phyloP scores from a whole-genome alignment of 2,113 vertebrate genomes.

The Limanda limanda region DNA sequence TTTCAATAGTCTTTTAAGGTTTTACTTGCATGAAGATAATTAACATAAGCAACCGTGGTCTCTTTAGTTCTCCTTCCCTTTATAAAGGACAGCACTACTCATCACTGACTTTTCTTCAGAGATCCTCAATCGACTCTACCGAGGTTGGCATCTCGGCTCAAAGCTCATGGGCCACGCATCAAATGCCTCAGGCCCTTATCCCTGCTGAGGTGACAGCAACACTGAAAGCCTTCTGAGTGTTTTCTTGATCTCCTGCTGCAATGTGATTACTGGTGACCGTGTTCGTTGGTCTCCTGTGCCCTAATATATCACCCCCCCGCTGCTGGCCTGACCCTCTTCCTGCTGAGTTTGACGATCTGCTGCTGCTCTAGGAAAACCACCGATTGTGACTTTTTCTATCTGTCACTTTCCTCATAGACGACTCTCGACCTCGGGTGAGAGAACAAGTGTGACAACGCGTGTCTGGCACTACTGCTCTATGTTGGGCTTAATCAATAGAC shows the following conservation, averaged over 20 bases:
- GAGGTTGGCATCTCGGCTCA: not conserved
- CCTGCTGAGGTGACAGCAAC: conserved; percentile 3
- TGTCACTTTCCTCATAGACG: not conserved
- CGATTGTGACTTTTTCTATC: conserved; percentile 7
- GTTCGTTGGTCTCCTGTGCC: not conserved
- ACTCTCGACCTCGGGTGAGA: not conserved
- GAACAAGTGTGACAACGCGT: not conserved
- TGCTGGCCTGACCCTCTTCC: not conserved
- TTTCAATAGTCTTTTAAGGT: not conserved
- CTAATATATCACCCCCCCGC: conserved; percentile 12
- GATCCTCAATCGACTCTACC: not conserved
- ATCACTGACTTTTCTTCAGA: not conserved
- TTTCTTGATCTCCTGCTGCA: conserved; percentile 21
- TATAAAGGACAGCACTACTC: not conserved
- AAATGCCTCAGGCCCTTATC: conserved; percentile 1
- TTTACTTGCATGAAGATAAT: not conserved
- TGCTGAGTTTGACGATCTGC: conserved; percentile 20
- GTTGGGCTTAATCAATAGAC: not conserved
- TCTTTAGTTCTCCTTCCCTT: not conserved
- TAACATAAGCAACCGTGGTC: not conserved
- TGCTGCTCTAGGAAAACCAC: not conserved
- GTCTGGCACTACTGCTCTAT: not conserved
- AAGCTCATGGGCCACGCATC: not conserved
- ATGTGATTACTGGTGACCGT: conserved; percentile 28
- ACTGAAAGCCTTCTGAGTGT: conserved; percentile 23